A percentile compares a stretch with the other conserved stretches of the same genome.
These are phyloP conservation scores for Noctuana brunneofusca DNA, from an alignment of 2,888 invertebrate genomes.

Conservation along the genomic window DNA sequence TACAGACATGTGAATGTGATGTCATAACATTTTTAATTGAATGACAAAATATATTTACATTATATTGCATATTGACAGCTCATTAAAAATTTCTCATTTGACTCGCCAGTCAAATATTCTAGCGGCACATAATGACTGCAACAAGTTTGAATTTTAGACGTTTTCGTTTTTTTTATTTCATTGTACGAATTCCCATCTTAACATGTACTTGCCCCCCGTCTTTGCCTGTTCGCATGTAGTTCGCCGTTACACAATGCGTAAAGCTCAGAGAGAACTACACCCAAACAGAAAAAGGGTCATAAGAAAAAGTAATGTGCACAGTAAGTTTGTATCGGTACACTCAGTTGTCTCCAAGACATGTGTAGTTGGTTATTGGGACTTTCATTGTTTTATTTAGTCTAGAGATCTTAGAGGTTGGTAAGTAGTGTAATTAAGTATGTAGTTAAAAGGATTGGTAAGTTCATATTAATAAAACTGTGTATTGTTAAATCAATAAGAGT, in stretches of 20 bases:
- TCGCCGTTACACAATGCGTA: conserved; percentile 43
- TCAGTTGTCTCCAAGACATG: neutral
- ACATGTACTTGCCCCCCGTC: conserved; percentile 15
- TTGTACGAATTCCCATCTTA: conserved; percentile 4
- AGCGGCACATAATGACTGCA: no score
- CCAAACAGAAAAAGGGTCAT: conserved; percentile 9
- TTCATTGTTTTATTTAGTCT: neutral
- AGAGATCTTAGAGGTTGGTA: neutral
- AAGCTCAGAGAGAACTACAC: conserved; percentile 7
- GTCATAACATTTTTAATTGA: no score
- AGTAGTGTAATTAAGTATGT: neutral
- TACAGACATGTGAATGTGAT: no score
- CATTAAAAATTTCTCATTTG: neutral
- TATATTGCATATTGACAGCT: neutral
- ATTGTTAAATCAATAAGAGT: neutral
- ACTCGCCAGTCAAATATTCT: no score
- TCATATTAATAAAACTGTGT: neutral
- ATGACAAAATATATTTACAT: no score
- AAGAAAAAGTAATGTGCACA: conserved; percentile 19
- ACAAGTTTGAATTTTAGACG: neutral
- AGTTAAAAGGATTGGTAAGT: neutral
- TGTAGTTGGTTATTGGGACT: neutral
- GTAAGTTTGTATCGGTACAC: conserved; percentile 37
- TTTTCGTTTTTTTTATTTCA: neutral
- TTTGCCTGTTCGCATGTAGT: conserved; percentile 44